Evolutionary conservation across 1,140 invertebrate species (phyloP).

Genomic region (Trachymyrmex septentrionalis): DNA sequence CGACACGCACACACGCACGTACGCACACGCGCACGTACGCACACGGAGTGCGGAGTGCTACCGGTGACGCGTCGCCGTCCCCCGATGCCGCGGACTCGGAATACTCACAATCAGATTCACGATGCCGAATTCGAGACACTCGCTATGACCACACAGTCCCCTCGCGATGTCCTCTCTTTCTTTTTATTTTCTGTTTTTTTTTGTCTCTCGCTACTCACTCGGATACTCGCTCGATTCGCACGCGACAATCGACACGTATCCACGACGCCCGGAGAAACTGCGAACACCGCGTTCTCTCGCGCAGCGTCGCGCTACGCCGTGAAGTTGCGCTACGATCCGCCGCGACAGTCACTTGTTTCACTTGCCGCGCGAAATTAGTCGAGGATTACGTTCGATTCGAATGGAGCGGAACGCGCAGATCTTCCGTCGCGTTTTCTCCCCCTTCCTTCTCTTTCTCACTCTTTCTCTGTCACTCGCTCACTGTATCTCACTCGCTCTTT

Average conservation of each 20-base stretch:
- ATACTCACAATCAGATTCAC: conserved; percentile 10
- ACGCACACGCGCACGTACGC: conserved; percentile 15
- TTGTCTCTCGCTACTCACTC: conserved; percentile 9
- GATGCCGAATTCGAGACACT: neutral
- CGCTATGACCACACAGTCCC: neutral
- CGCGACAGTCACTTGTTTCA: neutral
- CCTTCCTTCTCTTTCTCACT: conserved; percentile 2
- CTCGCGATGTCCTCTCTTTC: neutral
- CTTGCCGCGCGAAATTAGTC: conserved; percentile 19
- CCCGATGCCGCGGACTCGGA: neutral
- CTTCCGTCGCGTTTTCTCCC: conserved; percentile 57
- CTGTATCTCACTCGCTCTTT: conserved; percentile 16
- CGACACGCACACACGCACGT: too few relatives aligned
- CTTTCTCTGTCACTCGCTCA: neutral
- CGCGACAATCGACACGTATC: neutral
- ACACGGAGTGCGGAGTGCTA: neutral
- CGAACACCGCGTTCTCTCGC: neutral
- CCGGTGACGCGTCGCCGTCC: conserved; percentile 29
- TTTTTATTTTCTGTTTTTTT: conserved; percentile 11
- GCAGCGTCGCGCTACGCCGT: conserved; percentile 5
- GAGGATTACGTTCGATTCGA: conserved; percentile 39
- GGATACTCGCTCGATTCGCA: neutral
- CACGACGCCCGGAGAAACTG: neutral
- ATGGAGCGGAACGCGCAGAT: conserved; percentile 15
- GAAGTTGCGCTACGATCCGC: neutral